These are phyloP conservation scores for Acanthosepion esculentum DNA, from an alignment of 2,888 invertebrate genomes.

Conservation along the genomic window DNA sequence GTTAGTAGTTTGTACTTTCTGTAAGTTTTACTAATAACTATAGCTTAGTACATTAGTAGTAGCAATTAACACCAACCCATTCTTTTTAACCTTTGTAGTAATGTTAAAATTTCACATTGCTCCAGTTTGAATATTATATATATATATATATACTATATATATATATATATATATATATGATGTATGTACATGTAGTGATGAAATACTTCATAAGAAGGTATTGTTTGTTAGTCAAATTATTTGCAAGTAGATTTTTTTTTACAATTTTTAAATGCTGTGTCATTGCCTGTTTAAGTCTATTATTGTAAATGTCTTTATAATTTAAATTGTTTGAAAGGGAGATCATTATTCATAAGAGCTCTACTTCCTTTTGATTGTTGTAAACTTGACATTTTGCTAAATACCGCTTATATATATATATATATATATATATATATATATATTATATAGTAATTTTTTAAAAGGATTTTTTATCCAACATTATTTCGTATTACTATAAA, in stretches of 20 bases:
- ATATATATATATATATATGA: background rate
- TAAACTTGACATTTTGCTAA: background rate
- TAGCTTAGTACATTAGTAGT: background rate
- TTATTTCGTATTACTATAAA: too few species aligned
- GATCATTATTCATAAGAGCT: background rate
- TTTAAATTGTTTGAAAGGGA: slow-evolving; percentile 1
- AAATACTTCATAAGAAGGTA: background rate
- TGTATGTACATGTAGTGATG: background rate
- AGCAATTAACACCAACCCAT: background rate
- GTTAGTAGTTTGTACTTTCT: background rate
- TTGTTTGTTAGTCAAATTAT: background rate
- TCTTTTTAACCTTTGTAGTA: background rate
- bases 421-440: too few species aligned
- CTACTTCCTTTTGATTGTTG: background rate
- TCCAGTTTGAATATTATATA: background rate
- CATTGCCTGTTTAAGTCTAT: background rate
- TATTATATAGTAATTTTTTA: too few species aligned
- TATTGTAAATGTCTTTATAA: background rate
- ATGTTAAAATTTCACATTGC: background rate
- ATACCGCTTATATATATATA: background rate
- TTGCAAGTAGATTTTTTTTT: background rate
- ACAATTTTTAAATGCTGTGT: background rate
- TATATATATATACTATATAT: background rate
- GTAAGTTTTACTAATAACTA: background rate
- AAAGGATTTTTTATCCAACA: too few species aligned